Evolutionary conservation across 1,140 invertebrate genomes (phyloP).

Genomic region (Leptinotarsa lineolata): DNA sequence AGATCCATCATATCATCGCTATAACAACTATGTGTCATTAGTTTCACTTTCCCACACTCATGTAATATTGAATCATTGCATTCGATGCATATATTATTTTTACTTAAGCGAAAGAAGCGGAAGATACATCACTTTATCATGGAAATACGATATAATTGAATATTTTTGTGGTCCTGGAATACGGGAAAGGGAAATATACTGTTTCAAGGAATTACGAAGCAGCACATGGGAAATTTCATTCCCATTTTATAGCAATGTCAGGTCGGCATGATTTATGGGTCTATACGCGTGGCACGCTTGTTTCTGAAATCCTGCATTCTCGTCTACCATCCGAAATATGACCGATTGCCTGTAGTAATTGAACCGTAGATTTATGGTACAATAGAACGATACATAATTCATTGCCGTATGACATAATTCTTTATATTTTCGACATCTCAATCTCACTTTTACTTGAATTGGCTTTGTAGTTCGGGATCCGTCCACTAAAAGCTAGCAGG

Average conservation of each 20-base stretch:
- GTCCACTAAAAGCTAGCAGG: neutral
- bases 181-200: conserved; percentile 7
- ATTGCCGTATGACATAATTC: conserved; percentile 24
- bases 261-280: conserved; percentile 39
- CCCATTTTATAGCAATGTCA: conserved; percentile 42
- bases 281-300: conserved; percentile 31
- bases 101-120: no score
- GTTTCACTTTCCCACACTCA: no score
- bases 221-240: conserved; percentile 37
- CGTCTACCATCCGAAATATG: conserved; percentile 30
- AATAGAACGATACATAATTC: conserved; percentile 28
- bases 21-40: no score
- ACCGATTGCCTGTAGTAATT: conserved; percentile 36
- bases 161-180: no score
- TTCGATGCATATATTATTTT: no score
- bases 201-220: conserved; percentile 34
- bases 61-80: no score
- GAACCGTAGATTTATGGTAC: conserved; percentile 33
- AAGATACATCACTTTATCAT: no score
- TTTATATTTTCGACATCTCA: conserved; percentile 24
- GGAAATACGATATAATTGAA: no score
- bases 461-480: neutral
- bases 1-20: no score
- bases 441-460: conserved; percentile 3
- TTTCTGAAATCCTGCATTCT: conserved; percentile 33